phyloP scores from a whole-genome alignment of 2,888 invertebrate species.

The Hartigia nigra region DNA sequence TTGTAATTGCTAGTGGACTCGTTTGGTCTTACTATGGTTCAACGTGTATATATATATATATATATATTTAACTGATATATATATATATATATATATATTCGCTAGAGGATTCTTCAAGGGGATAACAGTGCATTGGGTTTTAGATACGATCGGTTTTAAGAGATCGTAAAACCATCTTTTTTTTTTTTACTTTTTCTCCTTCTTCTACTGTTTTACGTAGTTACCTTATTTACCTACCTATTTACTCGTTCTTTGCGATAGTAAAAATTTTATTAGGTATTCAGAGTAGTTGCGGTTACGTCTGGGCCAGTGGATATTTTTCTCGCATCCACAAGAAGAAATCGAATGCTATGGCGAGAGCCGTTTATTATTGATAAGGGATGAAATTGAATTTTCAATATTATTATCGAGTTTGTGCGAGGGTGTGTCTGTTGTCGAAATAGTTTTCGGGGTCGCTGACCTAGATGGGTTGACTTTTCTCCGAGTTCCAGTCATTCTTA shows the following conservation, averaged over 20 bases:
- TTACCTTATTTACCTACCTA: neutral
- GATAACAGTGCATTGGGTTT: neutral
- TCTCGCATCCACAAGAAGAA: neutral
- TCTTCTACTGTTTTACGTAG: neutral
- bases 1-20: slow-evolving; percentile 22
- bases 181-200: neutral
- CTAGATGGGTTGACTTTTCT: neutral
- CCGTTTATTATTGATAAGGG: neutral
- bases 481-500: neutral
- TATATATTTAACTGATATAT: neutral
- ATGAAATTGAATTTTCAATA: neutral
- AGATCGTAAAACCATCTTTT: neutral
- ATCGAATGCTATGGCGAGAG: neutral
- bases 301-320: neutral
- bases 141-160: neutral
- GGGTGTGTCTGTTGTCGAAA: neutral
- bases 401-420: neutral
- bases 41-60: neutral
- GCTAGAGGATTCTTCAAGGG: neutral
- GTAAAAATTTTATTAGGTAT: neutral
- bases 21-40: neutral
- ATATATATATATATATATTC: neutral
- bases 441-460: neutral
- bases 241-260: neutral
- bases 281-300: neutral